Conservation (phyloP, 2,113 vertebrate genomes). For the Toxotes jaculatrix region DNA sequence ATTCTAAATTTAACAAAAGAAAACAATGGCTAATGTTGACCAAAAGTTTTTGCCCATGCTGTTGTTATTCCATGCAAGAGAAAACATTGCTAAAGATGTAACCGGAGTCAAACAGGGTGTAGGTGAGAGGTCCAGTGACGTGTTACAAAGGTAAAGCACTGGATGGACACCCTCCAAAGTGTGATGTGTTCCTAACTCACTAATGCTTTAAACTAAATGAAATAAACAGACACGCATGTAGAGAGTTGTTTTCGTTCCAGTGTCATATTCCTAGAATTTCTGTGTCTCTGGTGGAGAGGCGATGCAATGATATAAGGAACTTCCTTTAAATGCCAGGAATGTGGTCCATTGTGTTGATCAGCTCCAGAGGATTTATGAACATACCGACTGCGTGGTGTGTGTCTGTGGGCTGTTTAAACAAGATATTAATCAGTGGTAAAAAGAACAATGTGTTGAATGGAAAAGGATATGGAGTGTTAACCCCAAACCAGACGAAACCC, state of each 20-base stretch:
- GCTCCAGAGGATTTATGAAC: constrained; percentile 85
- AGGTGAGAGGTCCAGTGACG: constrained; percentile 36
- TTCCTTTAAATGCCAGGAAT: constrained; percentile 81
- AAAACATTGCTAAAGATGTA: constrained; percentile 36
- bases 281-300: constrained; percentile 64
- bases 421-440: constrained; percentile 86
- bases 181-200: constrained; percentile 36
- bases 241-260: constrained; percentile 63
- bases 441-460: constrained; percentile 83
- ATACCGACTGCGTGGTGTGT: constrained; percentile 74
- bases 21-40: constrained; percentile 38
- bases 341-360: constrained; percentile 86
- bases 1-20: constrained; percentile 36
- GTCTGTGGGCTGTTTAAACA: constrained; percentile 87
- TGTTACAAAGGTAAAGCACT: constrained; percentile 22
- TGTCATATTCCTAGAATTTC: constrained; percentile 70
- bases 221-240: constrained; percentile 54
- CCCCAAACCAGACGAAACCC: constrained; percentile 64
- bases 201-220: constrained; percentile 54
- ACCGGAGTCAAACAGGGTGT: constrained; percentile 28
- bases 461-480: constrained; percentile 82
- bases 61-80: constrained; percentile 39
- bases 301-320: constrained; percentile 76
- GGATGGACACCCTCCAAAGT: constrained; percentile 33
- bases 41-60: background rate